Evolutionary conservation across 2,113 vertebrate genomes (phyloP), one percentile per base, ranked within the genome.

Genomic region (Pteropus alecto): DNA sequence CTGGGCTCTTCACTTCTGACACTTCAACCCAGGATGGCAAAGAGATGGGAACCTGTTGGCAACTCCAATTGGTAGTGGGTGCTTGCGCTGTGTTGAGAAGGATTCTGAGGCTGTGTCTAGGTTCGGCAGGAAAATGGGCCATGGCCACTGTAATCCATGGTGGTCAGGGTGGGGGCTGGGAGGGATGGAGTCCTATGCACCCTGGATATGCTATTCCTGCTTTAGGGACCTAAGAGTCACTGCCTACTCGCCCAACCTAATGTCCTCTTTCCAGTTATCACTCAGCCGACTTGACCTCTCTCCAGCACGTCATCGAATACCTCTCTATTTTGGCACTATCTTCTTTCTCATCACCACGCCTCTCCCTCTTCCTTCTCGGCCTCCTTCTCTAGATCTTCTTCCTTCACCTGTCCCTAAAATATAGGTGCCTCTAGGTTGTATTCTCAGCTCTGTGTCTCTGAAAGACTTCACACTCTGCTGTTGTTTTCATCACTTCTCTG

Each of bases 71-170:
- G 78, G 67, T 58, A 86, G 82, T 61, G 60, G 54, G 21, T 92
- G 67, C 90, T 92, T 60, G 43, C 48, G 61, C 76, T 91, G 38
- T 94, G 61, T 68, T 91, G 82, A 92, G 13, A 95, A 96, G 16
- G 81, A 76, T 93, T 95, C 71, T 51, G 73, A 96, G 15, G n/a
- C 46, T 89, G 63, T 92, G 63, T 92, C 58, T 84, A 81, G 90
- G 61, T 65, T 85, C 82, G 74, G 87, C 13, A 56, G 48, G 67
- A 86, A 92, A 89, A 88, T 73, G n/a, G 68, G 19, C 56, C 41
- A 51, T 26, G 60, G 67, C 48, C 74, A 90, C 79, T 61, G 30
- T 85, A 46, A 87, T 41, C 24, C 28, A 51, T 21, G 58, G 67
- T 60, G 6, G 28, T 21, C 35, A 46, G 79, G 18, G 14, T 58